Percentiles rank a stretch among this genome's conserved stretches.
Conservation (phyloP, 2,888 invertebrate genomes). For the Diploptera punctata region DNA sequence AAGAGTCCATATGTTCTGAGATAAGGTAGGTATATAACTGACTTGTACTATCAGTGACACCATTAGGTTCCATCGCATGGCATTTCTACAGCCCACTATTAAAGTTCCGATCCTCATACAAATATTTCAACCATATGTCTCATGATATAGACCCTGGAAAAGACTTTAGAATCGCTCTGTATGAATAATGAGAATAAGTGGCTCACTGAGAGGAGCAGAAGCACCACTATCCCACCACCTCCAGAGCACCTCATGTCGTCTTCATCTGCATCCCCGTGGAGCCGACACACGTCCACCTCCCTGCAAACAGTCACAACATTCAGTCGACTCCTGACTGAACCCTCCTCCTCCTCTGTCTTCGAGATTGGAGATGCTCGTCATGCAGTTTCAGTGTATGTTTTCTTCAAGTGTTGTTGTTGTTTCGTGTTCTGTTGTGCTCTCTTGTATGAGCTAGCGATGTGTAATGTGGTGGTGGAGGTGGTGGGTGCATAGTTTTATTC, state of each 20-base stretch:
- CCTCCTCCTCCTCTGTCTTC: conserved; percentile 10
- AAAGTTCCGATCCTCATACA: too few relatives aligned
- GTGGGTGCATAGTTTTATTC: conserved; percentile 22
- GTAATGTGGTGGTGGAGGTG: conserved; percentile 21
- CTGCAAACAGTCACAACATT: conserved; percentile 27
- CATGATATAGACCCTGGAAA: too few relatives aligned
- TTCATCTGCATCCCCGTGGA: not conserved
- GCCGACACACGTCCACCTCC: conserved; percentile 3
- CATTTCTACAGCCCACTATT: too few relatives aligned
- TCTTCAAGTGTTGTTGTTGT: conserved; percentile 31
- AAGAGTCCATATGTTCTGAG: too few relatives aligned
- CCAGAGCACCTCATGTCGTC: not conserved
- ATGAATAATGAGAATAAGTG: too few relatives aligned
- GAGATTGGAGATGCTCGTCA: conserved; percentile 3
- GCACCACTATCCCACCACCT: conserved; percentile 20
- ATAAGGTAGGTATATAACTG: too few relatives aligned
- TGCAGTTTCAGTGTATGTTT: conserved; percentile 25
- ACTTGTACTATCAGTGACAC: too few relatives aligned
- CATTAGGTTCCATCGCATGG: too few relatives aligned
- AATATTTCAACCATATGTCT: too few relatives aligned
- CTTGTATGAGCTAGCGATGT: conserved; percentile 25
- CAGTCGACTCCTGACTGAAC: conserved; percentile 23
- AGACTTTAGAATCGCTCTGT: too few relatives aligned
- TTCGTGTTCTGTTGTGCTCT: conserved; percentile 27
- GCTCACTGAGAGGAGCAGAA: not conserved